phyloP scores from a whole-genome alignment of 2,888 invertebrate species.

The Schrankia costaestrigalis region DNA sequence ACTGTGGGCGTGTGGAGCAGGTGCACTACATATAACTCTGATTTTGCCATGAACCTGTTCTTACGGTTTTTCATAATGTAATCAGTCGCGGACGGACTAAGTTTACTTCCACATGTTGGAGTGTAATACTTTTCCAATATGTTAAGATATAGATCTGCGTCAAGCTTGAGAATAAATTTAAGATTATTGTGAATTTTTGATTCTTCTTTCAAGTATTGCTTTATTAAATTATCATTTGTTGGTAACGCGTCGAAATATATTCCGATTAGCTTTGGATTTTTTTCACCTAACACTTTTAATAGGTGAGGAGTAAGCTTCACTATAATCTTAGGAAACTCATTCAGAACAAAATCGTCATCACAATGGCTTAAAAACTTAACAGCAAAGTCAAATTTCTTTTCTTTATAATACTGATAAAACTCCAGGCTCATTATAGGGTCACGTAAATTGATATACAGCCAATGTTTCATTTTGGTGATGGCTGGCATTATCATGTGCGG shows the following conservation, averaged over 20 bases:
- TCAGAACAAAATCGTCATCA: conserved; percentile 36
- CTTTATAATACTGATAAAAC: conserved; percentile 51
- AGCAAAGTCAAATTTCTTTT: conserved; percentile 35
- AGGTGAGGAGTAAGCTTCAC: conserved; percentile 41
- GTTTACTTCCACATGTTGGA: too few species aligned
- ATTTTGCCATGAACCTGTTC: conserved; percentile 39
- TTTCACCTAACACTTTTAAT: conserved; percentile 48
- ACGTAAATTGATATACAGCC: conserved; percentile 36
- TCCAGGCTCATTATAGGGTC: conserved; percentile 40
- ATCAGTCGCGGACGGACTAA: conserved; percentile 38
- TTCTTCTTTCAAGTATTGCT: conserved; percentile 28
- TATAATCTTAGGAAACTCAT: conserved; percentile 36
- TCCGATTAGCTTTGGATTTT: conserved; percentile 38
- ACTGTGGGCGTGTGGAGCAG: conserved; percentile 43
- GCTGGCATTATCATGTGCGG: conserved; percentile 55
- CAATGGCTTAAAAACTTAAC: conserved; percentile 49
- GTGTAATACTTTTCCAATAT: conserved; percentile 48
- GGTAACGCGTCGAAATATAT: conserved; percentile 41
- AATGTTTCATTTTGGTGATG: conserved; percentile 45
- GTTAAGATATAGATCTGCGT: conserved; percentile 44
- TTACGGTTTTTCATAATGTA: conserved; percentile 44
- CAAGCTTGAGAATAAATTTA: conserved; percentile 42
- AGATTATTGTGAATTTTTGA: conserved; percentile 37
- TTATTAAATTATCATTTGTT: conserved; percentile 26
- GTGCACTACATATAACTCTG: conserved; percentile 45